A percentile compares a stretch with the other conserved stretches of the same genome.
These are phyloP conservation scores for Onychomys leucogaster DNA, from an alignment of 2,797 vertebrate genomes.

Conservation along the genomic window DNA sequence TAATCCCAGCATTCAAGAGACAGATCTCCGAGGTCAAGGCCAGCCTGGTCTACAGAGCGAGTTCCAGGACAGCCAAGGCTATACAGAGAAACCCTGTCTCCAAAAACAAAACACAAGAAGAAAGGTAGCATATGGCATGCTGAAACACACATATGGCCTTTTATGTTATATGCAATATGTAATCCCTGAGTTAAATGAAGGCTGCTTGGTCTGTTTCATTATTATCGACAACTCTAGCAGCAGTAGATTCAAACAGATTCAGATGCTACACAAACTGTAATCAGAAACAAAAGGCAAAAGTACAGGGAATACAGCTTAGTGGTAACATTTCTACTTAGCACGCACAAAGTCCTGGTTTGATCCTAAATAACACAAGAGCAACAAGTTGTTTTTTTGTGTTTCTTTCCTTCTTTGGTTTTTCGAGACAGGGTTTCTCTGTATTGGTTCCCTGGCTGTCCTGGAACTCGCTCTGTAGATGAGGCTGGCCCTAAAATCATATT, in stretches of 20 bases:
- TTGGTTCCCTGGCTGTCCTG: neutral
- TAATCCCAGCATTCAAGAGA: neutral
- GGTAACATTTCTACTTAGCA: neutral
- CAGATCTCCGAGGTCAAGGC: neutral
- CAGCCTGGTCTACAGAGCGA: neutral
- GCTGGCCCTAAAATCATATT: neutral
- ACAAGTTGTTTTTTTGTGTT: neutral
- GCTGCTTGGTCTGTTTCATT: constrained; percentile 15
- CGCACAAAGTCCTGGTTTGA: neutral
- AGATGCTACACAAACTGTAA: constrained; percentile 7
- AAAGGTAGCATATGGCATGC: neutral
- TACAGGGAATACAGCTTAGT: neutral
- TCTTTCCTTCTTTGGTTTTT: neutral
- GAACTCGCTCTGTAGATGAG: neutral
- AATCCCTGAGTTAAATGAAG: constrained; percentile 26
- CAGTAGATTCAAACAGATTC: neutral
- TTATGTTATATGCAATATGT: neutral
- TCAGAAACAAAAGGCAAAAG: neutral
- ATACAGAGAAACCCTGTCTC: neutral
- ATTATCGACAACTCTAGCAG: neutral
- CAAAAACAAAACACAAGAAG: neutral
- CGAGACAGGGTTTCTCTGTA: neutral
- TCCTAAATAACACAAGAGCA: neutral
- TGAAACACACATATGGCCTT: neutral
- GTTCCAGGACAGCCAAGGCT: neutral